Conservation (phyloP, 2,888 invertebrate species). For the Lasioglossum figueresi region DNA sequence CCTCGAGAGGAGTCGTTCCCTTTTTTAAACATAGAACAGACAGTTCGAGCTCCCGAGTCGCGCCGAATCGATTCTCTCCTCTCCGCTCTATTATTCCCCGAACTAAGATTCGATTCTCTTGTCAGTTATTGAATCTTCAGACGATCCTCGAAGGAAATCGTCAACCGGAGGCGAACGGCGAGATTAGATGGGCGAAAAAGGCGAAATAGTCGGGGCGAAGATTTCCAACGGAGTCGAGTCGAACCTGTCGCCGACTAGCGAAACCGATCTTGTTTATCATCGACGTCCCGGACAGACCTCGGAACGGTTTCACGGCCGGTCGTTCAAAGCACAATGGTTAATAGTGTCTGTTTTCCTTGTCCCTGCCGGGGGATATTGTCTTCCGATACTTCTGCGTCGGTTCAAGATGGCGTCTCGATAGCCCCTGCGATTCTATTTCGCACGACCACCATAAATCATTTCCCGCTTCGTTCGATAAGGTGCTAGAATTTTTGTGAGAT, state of each 20-base stretch:
- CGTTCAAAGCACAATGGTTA: conserved; percentile 52
- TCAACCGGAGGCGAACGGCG: conserved; percentile 18
- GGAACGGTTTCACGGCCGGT: conserved; percentile 59
- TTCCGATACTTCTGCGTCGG: background rate
- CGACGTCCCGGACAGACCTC: conserved; percentile 52
- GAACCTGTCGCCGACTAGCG: conserved; percentile 63
- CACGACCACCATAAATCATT: background rate
- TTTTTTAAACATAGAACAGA: conserved; percentile 26
- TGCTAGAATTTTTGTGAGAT: background rate
- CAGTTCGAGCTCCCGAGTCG: conserved; percentile 11
- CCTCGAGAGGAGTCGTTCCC: conserved; percentile 9
- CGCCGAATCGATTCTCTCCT: conserved; percentile 7
- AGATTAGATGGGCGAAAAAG: conserved; percentile 60
- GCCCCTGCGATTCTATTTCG: background rate
- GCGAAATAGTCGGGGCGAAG: conserved; percentile 55
- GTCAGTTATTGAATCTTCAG: conserved; percentile 59
- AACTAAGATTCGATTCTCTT: conserved; percentile 46
- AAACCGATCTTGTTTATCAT: conserved; percentile 72
- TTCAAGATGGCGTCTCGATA: background rate
- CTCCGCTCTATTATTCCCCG: conserved; percentile 32
- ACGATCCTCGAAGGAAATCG: conserved; percentile 45
- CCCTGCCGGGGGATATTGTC: conserved; percentile 53
- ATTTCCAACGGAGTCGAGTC: conserved; percentile 66
- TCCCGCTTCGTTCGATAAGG: background rate
- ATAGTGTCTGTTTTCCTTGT: conserved; percentile 49